Conservation (phyloP, 2,113 vertebrate species). For the Hyperoodon ampullatus region DNA sequence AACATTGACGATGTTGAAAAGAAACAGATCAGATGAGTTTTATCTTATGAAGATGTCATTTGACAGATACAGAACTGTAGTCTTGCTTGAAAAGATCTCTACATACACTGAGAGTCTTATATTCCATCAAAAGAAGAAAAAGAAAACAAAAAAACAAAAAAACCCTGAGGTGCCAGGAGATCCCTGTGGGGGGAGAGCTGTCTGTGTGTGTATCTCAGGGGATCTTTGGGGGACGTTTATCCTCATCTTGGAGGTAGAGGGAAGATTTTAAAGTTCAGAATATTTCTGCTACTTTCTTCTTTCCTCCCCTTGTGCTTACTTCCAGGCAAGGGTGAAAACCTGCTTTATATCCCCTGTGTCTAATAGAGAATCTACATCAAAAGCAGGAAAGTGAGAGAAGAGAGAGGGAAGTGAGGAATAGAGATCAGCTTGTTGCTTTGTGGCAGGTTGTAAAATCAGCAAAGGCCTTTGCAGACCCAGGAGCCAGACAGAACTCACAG, state of each 20-base stretch:
- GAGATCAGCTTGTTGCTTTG: constrained; percentile 72
- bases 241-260: constrained; percentile 75
- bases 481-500: constrained; percentile 39
- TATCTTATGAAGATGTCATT: constrained; percentile 63
- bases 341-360: constrained; percentile 56
- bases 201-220: constrained; percentile 52
- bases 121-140: constrained; percentile 28
- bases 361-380: constrained; percentile 71
- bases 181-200: constrained; percentile 61
- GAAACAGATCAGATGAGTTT: background rate
- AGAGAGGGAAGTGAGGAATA: constrained; percentile 50
- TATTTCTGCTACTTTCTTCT: constrained; percentile 72
- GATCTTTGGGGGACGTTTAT: constrained; percentile 78
- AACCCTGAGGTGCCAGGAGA: constrained; percentile 44
- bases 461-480: constrained; percentile 43
- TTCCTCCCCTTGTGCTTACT: constrained; percentile 61
- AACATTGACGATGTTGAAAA: background rate
- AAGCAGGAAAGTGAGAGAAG: constrained; percentile 60
- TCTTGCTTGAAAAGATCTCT: constrained; percentile 58
- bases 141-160: background rate
- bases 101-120: background rate
- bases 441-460: constrained; percentile 69
- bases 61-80: background rate
- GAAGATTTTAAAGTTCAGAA: constrained; percentile 83
- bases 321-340: constrained; percentile 79